Evolutionary conservation across 2,888 invertebrate species (phyloP), one percentile per base, ranked within the genome.

Genomic region (Hirudinaria manillensis): DNA sequence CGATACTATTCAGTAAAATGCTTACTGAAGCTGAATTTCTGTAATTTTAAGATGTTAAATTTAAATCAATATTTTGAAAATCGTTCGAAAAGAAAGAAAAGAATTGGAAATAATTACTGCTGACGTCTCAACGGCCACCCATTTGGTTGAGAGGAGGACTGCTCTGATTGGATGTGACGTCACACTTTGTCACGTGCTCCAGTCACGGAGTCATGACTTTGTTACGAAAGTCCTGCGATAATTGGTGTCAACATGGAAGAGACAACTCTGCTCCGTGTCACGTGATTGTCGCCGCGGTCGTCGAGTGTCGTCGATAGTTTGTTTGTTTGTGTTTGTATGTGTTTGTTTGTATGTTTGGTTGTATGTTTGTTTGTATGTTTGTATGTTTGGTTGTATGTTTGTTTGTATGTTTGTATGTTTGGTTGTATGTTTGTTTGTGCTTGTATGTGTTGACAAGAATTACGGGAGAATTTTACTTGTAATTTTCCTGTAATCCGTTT

Each of bases 171-270:
- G 45, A 45, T 45, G 61, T 29, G 61, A n/a, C 24, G 24, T n/a
- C 21, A 61, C 13, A 61, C 24, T 61, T 29, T 61, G 61, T 61
- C 61, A 61, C 61, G 61, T 61, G 61, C 29, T n/a, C 61, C 61
- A 61, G 24, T 13, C 61, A n/a, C 24, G 13, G 61, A 61, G 61
- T 24, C 61, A 10, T 16, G 24, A 24, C 29, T 61, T 61, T 29
- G 61, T 24, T 61, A 27, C 24, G 24, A 7, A 61, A 61, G 61
- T 61, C 45, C 21, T 1, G 19, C 24, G 61, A 29, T 61, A 61
- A 61, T 61, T 61, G 61, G 24, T 61, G 61, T 29, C 29, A 61
- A 61, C 61, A n/a, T 10, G 61, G 1, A 29, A n/a, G 61, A 61
- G n/a, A 61, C 24, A 61, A 61, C 29, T 24, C 29, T n/a, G 2